Base-by-base conservation (phyloP, 2,113 vertebrate species). In the Hippotragus niger region DNA sequence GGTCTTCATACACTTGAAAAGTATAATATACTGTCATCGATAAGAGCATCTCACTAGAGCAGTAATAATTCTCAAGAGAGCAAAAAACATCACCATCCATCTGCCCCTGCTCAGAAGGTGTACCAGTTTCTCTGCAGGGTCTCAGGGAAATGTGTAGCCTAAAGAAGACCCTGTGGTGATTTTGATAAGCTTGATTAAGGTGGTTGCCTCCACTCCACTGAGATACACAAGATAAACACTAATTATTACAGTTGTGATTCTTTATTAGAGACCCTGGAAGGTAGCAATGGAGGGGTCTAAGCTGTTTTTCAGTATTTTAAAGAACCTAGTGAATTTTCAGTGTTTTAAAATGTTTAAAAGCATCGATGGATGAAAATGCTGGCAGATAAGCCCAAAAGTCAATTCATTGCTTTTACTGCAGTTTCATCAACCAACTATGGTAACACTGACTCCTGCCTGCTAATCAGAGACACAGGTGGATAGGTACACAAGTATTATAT, bases 301-400 rank as follows among this genome's bases (percentile, higher is more conserved):
- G 78, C n/a, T 78, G 55, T 60, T 71, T 96, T 45, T 81, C 80
- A 90, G 71, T 96, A 43, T 86, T 89, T 90, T 40, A 81, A 89
- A 89, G 23, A 94, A 21, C 67, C 19, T 94, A 74, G 74, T 92
- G 33, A 19, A 78, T n/a, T 55, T 74, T 87, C 50, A 87, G n/a
- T 57, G 31, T 83, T 88, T 84, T 43, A 43, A 89, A 60, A 40
- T 53, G 36, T 86, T 78, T 96, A 29, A 71, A 86, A 81, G 31
- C 27, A 27, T 27, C 9, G 57, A 43, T 36, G 84, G 76, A 50
- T 80, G 19, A 57, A 64, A 90, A 89, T 58, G 14, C 36, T 90
- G 90, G 47, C 47, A 62, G 58, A n/a, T 87, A 95, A 80, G 16
- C 55, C 67, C 50, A 33, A 19, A 29, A 40, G 45, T 82, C 19